Conservation (phyloP, 2,888 invertebrate genomes). For the Drosophila testacea region DNA sequence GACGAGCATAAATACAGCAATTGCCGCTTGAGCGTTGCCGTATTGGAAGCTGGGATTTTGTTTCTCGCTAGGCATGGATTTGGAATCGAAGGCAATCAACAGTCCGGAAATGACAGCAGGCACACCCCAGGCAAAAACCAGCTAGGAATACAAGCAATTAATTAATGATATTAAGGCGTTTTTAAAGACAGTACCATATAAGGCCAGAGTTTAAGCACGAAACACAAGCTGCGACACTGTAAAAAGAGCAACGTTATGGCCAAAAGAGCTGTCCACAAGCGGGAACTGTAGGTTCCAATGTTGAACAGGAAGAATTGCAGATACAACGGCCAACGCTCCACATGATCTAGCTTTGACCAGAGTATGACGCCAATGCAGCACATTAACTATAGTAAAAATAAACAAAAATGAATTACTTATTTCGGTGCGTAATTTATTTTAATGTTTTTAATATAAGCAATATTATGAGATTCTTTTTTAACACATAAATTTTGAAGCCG, state of each 20-base stretch:
- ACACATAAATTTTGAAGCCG: no score
- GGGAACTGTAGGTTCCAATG: slow-evolving; percentile 91
- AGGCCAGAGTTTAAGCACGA: slow-evolving; percentile 91
- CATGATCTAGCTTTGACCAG: slow-evolving; percentile 88
- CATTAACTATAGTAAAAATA: slow-evolving; percentile 86
- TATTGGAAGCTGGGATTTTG: slow-evolving; percentile 92
- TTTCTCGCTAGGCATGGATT: slow-evolving; percentile 87
- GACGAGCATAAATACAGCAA: slow-evolving; percentile 90
- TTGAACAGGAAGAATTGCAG: slow-evolving; percentile 92
- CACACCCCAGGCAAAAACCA: slow-evolving; percentile 87
- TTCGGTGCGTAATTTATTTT: no score
- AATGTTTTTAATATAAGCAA: no score
- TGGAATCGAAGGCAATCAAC: slow-evolving; percentile 87
- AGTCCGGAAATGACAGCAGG: slow-evolving; percentile 89
- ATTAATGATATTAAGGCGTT: rapidly evolving
- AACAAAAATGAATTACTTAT: neutral
- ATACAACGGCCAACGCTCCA: slow-evolving; percentile 88
- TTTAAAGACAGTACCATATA: slow-evolving; percentile 85
- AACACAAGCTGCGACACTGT: slow-evolving; percentile 93
- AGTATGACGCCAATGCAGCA: slow-evolving; percentile 91
- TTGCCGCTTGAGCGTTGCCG: slow-evolving; percentile 91
- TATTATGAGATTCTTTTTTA: no score
- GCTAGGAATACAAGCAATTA: slow-evolving; percentile 79
- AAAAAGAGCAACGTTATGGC: slow-evolving; percentile 93
- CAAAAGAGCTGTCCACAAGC: slow-evolving; percentile 94